Percentiles rank a stretch among this genome's conserved stretches.
These are phyloP conservation scores for Dicranocentrus wangi DNA, from an alignment of 2,888 invertebrate genomes.

Conservation along the genomic window DNA sequence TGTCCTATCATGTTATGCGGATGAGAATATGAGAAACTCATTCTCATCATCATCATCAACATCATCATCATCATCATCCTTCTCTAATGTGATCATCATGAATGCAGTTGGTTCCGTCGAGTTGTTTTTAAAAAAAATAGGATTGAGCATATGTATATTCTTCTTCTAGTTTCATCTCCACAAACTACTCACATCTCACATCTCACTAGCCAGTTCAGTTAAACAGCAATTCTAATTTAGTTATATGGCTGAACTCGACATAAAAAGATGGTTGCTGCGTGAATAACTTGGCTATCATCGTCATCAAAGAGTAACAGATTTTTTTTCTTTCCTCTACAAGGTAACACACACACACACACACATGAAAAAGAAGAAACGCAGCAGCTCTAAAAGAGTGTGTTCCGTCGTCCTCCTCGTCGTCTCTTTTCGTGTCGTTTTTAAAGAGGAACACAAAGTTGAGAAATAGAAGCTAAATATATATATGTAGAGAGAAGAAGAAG, in stretches of 20 bases:
- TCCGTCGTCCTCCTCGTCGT: too few species aligned
- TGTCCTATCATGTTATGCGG: too few species aligned
- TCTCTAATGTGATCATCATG: not conserved
- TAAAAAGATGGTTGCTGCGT: constrained; percentile 34
- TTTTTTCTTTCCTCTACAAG: too few species aligned
- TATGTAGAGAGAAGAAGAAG: constrained; percentile 19
- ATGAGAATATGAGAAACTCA: too few species aligned
- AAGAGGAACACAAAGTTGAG: constrained; percentile 17
- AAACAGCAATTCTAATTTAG: constrained; percentile 49
- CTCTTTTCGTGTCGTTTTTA: too few species aligned
- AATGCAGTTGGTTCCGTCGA: too few species aligned
- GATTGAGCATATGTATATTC: not conserved
- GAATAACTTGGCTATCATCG: constrained; percentile 33
- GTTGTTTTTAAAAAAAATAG: not conserved
- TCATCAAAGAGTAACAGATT: constrained; percentile 30
- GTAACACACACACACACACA: too few species aligned
- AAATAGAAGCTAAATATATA: constrained; percentile 31
- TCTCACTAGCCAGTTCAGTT: constrained; percentile 13
- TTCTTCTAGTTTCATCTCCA: constrained; percentile 6
- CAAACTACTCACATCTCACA: too few species aligned
- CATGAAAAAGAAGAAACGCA: constrained; percentile 1
- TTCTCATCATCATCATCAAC: too few species aligned
- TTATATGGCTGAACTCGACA: constrained; percentile 33
- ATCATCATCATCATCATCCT: too few species aligned
- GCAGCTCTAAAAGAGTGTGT: not conserved